A percentile compares a stretch with the other conserved stretches of the same genome.
These are phyloP conservation scores for Zaprionus tsacasi DNA, from an alignment of 1,140 invertebrate species.

Conservation along the genomic window DNA sequence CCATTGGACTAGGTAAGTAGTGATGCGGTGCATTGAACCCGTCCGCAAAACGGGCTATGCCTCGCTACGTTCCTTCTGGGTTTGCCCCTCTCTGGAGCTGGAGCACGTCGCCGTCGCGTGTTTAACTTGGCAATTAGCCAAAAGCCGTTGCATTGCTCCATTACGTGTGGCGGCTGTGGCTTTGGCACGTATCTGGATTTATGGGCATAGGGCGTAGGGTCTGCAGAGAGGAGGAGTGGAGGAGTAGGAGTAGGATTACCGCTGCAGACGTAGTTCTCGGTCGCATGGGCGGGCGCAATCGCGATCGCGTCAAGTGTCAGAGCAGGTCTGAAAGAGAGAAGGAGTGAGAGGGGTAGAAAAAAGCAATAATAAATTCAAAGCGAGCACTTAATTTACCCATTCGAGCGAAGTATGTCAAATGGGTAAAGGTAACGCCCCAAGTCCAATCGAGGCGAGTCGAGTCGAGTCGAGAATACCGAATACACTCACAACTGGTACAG, in stretches of 20 bases:
- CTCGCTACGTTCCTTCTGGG: neutral
- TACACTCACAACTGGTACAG: neutral
- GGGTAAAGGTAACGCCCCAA: constrained; percentile 47
- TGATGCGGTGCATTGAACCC: constrained; percentile 59
- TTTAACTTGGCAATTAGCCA: constrained; percentile 75
- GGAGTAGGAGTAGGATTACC: neutral
- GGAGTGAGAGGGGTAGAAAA: constrained; percentile 3
- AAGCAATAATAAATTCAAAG: constrained; percentile 10
- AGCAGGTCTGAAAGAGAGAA: too few relatives aligned
- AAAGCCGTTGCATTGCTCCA: constrained; percentile 44
- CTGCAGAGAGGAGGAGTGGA: neutral
- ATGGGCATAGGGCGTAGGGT: constrained; percentile 29
- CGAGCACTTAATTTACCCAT: constrained; percentile 37
- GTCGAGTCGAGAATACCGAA: neutral
- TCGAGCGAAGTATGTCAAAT: constrained; percentile 43
- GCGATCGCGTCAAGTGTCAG: constrained; percentile 5
- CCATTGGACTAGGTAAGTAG: constrained; percentile 87
- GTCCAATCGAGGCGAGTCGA: constrained; percentile 24
- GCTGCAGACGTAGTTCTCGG: neutral
- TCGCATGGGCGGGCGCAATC: constrained; percentile 15
- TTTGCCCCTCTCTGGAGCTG: neutral
- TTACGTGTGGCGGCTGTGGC: constrained; percentile 45
- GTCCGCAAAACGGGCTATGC: neutral
- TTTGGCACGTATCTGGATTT: constrained; percentile 64
- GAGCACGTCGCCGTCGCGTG: constrained; percentile 48